phyloP scores from a whole-genome alignment of 2,888 invertebrate species.

The Melolontha melolontha region DNA sequence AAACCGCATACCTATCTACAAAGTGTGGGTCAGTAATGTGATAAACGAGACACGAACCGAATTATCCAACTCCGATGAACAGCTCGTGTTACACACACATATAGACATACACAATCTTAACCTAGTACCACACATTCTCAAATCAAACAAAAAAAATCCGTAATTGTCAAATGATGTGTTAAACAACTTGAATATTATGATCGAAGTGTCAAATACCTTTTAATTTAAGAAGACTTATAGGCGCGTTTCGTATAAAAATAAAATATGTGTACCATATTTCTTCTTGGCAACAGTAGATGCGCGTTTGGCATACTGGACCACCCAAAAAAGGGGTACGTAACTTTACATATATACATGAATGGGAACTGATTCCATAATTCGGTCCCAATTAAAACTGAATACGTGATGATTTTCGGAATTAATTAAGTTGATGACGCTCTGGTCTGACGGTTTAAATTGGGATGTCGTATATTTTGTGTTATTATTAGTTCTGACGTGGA shows the following conservation, averaged over 20 bases:
- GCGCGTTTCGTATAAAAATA: constrained; percentile 35
- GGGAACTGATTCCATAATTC: constrained; percentile 17
- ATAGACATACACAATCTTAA: constrained; percentile 15
- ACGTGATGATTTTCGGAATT: constrained; percentile 4
- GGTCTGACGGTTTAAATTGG: too few relatives aligned
- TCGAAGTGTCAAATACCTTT: constrained; percentile 32
- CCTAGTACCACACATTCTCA: constrained; percentile 43
- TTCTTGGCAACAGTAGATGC: constrained; percentile 30
- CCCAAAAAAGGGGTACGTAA: constrained; percentile 29
- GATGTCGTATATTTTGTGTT: too few relatives aligned
- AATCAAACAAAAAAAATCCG: constrained; percentile 23
- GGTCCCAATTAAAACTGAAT: constrained; percentile 9
- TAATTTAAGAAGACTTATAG: constrained; percentile 36
- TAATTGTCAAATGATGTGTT: constrained; percentile 42
- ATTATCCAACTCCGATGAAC: constrained; percentile 48
- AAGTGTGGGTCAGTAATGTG: constrained; percentile 41
- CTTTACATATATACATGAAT: constrained; percentile 13
- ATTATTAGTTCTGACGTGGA: too few relatives aligned
- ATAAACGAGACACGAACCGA: constrained; percentile 49
- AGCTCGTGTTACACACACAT: constrained; percentile 46
- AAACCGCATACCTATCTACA: constrained; percentile 18
- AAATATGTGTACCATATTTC: constrained; percentile 31
- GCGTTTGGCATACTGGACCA: constrained; percentile 15
- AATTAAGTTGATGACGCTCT: constrained; percentile 8
- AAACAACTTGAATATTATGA: constrained; percentile 38